Conservation (phyloP, 2,888 invertebrate genomes). For the Bedellia somnulentella region DNA sequence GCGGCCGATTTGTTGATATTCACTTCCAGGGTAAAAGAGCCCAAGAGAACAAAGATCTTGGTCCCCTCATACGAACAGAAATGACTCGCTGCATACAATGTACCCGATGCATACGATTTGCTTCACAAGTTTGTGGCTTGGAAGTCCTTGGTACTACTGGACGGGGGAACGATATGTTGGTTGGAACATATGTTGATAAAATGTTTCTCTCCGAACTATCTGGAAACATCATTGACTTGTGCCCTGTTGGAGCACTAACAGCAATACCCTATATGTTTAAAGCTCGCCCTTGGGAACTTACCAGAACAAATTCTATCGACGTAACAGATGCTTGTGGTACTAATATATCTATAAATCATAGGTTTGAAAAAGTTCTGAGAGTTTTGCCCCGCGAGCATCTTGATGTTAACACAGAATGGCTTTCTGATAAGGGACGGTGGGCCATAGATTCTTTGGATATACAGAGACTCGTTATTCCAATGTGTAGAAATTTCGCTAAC, state of each 20-base stretch:
- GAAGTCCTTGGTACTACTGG: constrained; percentile 93
- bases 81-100: constrained; percentile 99
- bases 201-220: constrained; percentile 95
- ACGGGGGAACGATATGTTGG: constrained; percentile 92
- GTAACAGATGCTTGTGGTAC: constrained; percentile 48
- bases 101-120: constrained; percentile 95
- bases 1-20: constrained; percentile 89
- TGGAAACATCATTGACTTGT: constrained; percentile 97
- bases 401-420: constrained; percentile 92
- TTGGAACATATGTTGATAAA: constrained; percentile 98
- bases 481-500: constrained; percentile 71
- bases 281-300: constrained; percentile 95
- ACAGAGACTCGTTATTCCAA: constrained; percentile 90
- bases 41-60: constrained; percentile 95
- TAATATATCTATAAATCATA: constrained; percentile 33
- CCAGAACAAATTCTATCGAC: constrained; percentile 65
- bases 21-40: constrained; percentile 89
- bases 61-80: constrained; percentile 93
- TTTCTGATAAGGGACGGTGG: constrained; percentile 96
- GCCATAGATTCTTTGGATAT: constrained; percentile 95
- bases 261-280: constrained; percentile 95
- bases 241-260: constrained; percentile 97
- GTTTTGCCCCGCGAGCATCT: constrained; percentile 41
- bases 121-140: constrained; percentile 95
- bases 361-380: constrained; percentile 33